phyloP scores from a whole-genome alignment of 1,140 invertebrate genomes.

The Teleogryllus occipitalis region DNA sequence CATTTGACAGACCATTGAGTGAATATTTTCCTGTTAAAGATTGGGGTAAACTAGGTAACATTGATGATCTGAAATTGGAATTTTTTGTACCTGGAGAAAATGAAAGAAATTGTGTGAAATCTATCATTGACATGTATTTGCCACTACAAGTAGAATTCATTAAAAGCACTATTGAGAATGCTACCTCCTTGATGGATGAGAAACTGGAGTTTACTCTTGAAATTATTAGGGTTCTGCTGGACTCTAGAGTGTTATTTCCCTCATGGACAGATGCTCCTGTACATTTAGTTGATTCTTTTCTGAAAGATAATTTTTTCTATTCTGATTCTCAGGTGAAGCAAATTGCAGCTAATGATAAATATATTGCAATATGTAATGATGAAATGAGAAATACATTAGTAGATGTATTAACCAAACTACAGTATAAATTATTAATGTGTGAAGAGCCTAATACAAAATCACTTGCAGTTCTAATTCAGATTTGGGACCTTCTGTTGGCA shows the following conservation, averaged over 20 bases:
- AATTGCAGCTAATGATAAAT: not conserved
- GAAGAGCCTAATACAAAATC: not conserved
- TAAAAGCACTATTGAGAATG: not conserved
- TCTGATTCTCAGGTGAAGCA: not conserved
- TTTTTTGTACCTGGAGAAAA: not conserved
- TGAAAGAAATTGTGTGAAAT: not conserved
- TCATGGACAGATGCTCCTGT: not conserved
- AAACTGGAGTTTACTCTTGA: not conserved
- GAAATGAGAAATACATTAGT: not conserved
- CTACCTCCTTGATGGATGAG: not conserved
- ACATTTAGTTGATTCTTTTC: not conserved
- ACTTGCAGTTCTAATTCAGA: not conserved
- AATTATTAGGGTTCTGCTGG: not conserved
- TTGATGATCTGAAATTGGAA: not conserved
- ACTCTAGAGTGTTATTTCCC: not conserved
- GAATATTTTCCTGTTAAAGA: not conserved
- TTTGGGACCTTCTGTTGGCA: not conserved
- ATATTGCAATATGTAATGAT: not conserved
- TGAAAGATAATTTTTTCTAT: not conserved
- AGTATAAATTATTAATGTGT: not conserved
- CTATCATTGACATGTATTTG: not conserved
- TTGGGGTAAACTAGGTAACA: not conserved
- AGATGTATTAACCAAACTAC: not conserved
- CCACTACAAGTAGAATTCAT: not conserved
- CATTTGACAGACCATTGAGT: not conserved